Base-by-base conservation (phyloP, 2,888 invertebrate genomes). In the Caenorhabditis doughertyi region DNA sequence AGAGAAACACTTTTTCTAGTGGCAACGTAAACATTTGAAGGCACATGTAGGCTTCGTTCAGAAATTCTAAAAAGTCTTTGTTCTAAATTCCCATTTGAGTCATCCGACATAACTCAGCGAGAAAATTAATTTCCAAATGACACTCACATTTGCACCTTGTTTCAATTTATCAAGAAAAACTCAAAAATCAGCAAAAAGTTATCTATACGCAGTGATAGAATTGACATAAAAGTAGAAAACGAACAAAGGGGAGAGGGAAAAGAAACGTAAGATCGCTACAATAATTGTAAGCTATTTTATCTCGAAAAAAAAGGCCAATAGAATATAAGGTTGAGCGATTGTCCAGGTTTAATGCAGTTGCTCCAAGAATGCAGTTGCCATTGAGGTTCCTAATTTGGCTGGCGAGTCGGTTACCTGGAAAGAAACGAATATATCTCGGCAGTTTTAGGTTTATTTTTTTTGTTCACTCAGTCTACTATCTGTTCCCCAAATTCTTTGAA, bases 361-460 rank as follows among this genome's bases (percentile, higher is more conserved):
- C 5, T 71, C 56, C 44, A 79, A 25, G 70, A 85, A 84, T 23
- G 73, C 84, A 13, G 83, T 79, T 4, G 82, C 82, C 81, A 85
- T 85, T 9, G 84, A 83, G 1, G 70, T 81, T 51, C 87, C 87
- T 11, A 87, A 79, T 60, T 85, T 82, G 11, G 85, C 87, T 27
- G 87, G 87, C 7, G 87, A 87, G 39, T 84, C 84, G 13, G 85
- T 86, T 9, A 85, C 85, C 84, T 85, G 65, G 53, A 79, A 73
- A 58, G 4, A 32, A 32, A 32, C n/a, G n/a, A n/a, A n/a, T n/a
- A n/a, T n/a, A n/a, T n/a, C n/a, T n/a, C n/a, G n/a, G 32, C 9
- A 9, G 9, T 32, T 32, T 32, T 32, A 32, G 9, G 32, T 7
- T 7, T 32, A 32, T 7, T 32, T 32, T 32, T 32, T 32, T n/a